phyloP scores from a whole-genome alignment of 2,113 vertebrate species.

The Psittacula cyanocephala region DNA sequence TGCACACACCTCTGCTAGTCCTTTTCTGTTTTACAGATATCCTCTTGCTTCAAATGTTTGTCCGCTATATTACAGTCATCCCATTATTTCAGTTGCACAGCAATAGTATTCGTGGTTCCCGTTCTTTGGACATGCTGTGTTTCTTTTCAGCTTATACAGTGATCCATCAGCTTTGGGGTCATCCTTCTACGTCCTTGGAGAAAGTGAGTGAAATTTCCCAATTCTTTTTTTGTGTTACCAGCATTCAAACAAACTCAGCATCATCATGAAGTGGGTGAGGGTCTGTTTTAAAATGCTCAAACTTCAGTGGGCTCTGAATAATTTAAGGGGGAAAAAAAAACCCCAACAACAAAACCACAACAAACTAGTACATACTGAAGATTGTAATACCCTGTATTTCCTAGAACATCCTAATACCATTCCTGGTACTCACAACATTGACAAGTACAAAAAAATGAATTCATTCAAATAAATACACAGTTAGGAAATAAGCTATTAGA shows the following conservation, averaged over 20 bases:
- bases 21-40: background rate
- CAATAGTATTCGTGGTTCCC: background rate
- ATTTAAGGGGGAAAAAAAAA: background rate
- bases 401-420: background rate
- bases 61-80: background rate
- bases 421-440: background rate
- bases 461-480: background rate
- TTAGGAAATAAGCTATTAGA: background rate
- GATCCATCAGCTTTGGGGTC: background rate
- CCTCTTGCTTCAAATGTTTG: background rate
- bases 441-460: background rate
- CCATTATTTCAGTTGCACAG: background rate
- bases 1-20: background rate
- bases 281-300: background rate
- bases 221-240: background rate
- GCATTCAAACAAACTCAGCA: background rate
- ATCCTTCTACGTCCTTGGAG: background rate
- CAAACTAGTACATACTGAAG: background rate
- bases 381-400: background rate
- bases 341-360: background rate
- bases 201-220: background rate
- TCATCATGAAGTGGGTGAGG: background rate
- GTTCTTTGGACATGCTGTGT: background rate
- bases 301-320: background rate
- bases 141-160: background rate